Base-by-base conservation (phyloP, 1,140 invertebrate species). In the Cheumatopsyche charites region DNA sequence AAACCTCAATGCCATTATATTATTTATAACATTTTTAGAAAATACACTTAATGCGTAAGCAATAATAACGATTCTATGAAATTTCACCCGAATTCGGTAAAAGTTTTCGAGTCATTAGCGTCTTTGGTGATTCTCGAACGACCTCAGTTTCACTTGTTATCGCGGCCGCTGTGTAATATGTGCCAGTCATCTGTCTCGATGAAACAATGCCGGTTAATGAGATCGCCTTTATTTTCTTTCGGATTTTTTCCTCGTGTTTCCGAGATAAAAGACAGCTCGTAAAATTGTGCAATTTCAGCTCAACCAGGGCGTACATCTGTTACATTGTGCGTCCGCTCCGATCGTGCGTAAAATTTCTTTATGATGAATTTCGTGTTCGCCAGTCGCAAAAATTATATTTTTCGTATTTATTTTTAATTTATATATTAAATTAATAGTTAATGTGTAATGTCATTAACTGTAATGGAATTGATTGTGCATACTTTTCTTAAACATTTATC, bases 111-210 rank as follows among this genome's bases (percentile, higher is more conserved):
- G 66, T 68, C 55, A 17, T 36, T 36, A 36, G 29, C n/a, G n/a
- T 36, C 9, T 4, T 9, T 9, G 29, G 9, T 36, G 3, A 3
- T 36, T 36, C 29, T 43, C 41, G 36, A 68, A 68, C 66, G 66
- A 68, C 66, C 66, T 68, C 43, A 17, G 66, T 68, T 68, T 68
- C 66, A 68, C 66, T 68, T 68, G 45, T 68, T 68, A 68, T 23
- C 66, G 62, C 62, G 15, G 62, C 62, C 62, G 25, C 12, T 29
- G 29, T n/a, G n/a, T 36, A 63, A 63, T 63, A 29, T 52, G 42
- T 68, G 66, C 66, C 66, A 68, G 66, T 68, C 66, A 68, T 68
- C 25, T 47, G 47, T 68, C 66, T 68, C 66, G 49, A 68, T 47
- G 15, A 55, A 68, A 21, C 66, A 26, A 42, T 63, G 62, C 26